These are phyloP conservation scores for Eupelmus urozonus DNA, from an alignment of 2,888 invertebrate genomes.

Conservation along the genomic window DNA sequence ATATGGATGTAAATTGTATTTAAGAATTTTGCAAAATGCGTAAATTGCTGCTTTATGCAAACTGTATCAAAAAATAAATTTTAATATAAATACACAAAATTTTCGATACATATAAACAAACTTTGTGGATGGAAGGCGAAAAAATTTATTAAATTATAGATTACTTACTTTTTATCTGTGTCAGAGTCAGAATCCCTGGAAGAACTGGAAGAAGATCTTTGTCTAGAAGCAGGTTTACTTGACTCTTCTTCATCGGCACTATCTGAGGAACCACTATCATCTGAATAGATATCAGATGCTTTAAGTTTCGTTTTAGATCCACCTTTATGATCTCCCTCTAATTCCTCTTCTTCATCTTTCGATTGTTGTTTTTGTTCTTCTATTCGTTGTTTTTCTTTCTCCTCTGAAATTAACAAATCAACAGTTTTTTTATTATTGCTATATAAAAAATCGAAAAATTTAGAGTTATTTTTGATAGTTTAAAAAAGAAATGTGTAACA, in stretches of 20 bases:
- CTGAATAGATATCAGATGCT: constrained; percentile 96
- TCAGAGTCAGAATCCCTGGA: constrained; percentile 81
- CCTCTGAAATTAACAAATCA: constrained; percentile 69
- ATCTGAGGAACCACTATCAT: constrained; percentile 84
- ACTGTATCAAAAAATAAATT: too few species aligned
- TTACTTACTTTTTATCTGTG: constrained; percentile 78
- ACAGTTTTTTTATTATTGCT: background rate
- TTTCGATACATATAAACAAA: too few species aligned
- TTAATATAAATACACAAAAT: too few species aligned
- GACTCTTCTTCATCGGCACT: constrained; percentile 77
- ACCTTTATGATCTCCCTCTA: constrained; percentile 74
- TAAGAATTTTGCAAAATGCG: too few species aligned
- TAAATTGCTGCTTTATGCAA: too few species aligned
- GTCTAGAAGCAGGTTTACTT: constrained; percentile 75
- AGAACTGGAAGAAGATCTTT: constrained; percentile 81
- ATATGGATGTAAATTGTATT: too few species aligned
- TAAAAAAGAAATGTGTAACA: background rate
- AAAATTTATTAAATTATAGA: constrained; percentile 1
- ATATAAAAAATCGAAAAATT: background rate
- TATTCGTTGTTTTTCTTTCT: constrained; percentile 78
- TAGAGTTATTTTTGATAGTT: background rate
- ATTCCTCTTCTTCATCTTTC: constrained; percentile 76
- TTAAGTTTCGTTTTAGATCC: constrained; percentile 84
- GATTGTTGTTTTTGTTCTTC: constrained; percentile 77
- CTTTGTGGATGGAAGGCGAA: too few species aligned